These are phyloP conservation scores for Drosophila sp. DNA, from an alignment of 1,140 invertebrate species.

Conservation along the genomic window DNA sequence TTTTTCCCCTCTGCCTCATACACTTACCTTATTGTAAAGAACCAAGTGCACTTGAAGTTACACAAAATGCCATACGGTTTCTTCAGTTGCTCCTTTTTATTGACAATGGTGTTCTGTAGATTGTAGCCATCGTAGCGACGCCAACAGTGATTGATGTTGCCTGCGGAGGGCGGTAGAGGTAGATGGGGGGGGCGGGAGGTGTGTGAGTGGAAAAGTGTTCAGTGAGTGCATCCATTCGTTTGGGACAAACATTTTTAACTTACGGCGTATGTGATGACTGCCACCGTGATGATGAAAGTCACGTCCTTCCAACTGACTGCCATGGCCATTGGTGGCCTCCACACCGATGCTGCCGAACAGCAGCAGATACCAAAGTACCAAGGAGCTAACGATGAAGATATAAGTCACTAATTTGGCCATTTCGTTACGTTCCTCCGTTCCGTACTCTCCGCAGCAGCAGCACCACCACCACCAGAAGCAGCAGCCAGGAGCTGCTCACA, in stretches of 20 bases:
- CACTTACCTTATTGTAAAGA: slow-evolving; percentile 75
- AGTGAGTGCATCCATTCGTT: not conserved
- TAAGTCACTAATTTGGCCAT: slow-evolving; percentile 81
- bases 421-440: slow-evolving; percentile 15
- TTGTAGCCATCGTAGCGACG: slow-evolving; percentile 82
- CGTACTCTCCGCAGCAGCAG: not conserved
- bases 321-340: slow-evolving; percentile 74
- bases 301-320: slow-evolving; percentile 75
- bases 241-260: slow-evolving; percentile 33
- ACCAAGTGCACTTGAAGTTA: slow-evolving; percentile 82
- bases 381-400: slow-evolving; percentile 72
- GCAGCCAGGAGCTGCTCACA: not conserved
- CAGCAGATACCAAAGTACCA: slow-evolving; percentile 75
- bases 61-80: slow-evolving; percentile 81
- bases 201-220: not conserved
- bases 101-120: slow-evolving; percentile 76
- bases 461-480: not conserved
- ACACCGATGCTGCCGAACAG: slow-evolving; percentile 65
- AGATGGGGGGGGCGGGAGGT: too few species aligned
- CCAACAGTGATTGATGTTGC: slow-evolving; percentile 82
- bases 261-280: slow-evolving; percentile 77
- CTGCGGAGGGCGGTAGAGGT: slow-evolving; percentile 23
- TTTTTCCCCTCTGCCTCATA: not conserved
- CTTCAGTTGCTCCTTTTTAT: slow-evolving; percentile 81
- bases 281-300: slow-evolving; percentile 77